These are phyloP conservation scores for Donacobius atricapilla DNA, from an alignment of 2,113 vertebrate genomes.

Conservation along the genomic window DNA sequence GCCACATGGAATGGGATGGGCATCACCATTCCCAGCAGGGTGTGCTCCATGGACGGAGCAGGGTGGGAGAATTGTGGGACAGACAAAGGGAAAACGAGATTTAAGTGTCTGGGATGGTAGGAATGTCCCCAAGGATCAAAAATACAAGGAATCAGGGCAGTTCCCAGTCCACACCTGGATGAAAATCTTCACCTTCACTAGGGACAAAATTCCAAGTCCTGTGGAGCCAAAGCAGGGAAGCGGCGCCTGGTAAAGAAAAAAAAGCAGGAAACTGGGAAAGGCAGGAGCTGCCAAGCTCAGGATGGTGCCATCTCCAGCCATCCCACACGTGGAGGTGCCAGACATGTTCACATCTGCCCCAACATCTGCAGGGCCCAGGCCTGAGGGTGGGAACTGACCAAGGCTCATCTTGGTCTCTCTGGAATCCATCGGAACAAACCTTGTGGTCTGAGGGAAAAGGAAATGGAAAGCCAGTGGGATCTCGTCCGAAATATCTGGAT, in stretches of 20 bases:
- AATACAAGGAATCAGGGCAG: neutral
- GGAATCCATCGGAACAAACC: neutral
- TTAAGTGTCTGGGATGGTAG: accelerated
- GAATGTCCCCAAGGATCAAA: neutral
- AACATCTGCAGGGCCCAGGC: neutral
- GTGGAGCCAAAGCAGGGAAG: neutral
- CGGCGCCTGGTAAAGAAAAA: accelerated
- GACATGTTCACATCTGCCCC: neutral
- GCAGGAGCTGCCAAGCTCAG: accelerated
- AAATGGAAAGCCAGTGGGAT: accelerated
- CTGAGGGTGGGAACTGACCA: neutral
- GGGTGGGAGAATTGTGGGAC: neutral
- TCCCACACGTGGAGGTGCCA: neutral
- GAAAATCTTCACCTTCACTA: neutral
- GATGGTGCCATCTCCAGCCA: neutral
- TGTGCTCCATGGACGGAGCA: neutral
- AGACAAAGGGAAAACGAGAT: neutral
- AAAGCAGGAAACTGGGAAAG: neutral
- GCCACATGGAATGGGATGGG: accelerated
- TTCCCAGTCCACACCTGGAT: neutral
- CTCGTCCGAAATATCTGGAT: accelerated
- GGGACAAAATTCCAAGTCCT: neutral
- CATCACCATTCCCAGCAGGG: accelerated
- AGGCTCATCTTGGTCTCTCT: accelerated
- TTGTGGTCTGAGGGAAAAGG: accelerated